Evolutionary conservation across 1,140 invertebrate genomes (phyloP).

Genomic region (Drosophila cardini): DNA sequence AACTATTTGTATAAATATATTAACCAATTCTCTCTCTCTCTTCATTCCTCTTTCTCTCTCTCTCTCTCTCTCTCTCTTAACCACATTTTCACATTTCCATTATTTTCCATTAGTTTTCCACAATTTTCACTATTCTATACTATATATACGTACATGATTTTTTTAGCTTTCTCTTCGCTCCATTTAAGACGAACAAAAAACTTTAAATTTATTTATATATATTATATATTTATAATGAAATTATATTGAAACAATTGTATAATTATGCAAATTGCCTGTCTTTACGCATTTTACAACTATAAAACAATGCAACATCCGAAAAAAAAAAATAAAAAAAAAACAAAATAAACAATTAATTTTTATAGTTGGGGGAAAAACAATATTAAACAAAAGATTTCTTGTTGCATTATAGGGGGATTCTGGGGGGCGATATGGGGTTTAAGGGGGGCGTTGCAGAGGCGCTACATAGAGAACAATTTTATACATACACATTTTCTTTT

Average conservation of each 20-base stretch:
- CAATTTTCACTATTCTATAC: neutral
- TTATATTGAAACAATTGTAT: slow-evolving; percentile 39
- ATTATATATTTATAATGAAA: slow-evolving; percentile 28
- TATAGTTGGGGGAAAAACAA: slow-evolving; percentile 25
- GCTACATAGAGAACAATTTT: slow-evolving; percentile 48
- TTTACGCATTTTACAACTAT: slow-evolving; percentile 54
- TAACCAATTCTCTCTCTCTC: slow-evolving; percentile 14
- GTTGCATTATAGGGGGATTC: slow-evolving; percentile 2
- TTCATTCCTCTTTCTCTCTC: too few relatives aligned
- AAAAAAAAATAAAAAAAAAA: slow-evolving; percentile 30
- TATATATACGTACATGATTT: slow-evolving; percentile 27
- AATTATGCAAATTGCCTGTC: slow-evolving; percentile 25
- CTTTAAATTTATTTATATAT: slow-evolving; percentile 19
- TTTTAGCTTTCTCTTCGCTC: slow-evolving; percentile 13
- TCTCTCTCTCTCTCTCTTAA: neutral
- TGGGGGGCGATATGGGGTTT: neutral
- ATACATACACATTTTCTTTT: slow-evolving; percentile 55
- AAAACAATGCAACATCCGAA: slow-evolving; percentile 65
- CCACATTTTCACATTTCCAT: too few relatives aligned
- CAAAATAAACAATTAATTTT: neutral
- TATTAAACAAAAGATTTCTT: slow-evolving; percentile 32
- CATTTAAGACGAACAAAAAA: neutral
- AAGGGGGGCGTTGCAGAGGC: neutral
- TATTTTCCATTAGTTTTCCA: neutral
- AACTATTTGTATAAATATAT: slow-evolving; percentile 33